Percentiles rank a stretch among this genome's conserved stretches.
phyloP scores from a whole-genome alignment of 2,113 vertebrate genomes.

The Microcebus ravelobensis region DNA sequence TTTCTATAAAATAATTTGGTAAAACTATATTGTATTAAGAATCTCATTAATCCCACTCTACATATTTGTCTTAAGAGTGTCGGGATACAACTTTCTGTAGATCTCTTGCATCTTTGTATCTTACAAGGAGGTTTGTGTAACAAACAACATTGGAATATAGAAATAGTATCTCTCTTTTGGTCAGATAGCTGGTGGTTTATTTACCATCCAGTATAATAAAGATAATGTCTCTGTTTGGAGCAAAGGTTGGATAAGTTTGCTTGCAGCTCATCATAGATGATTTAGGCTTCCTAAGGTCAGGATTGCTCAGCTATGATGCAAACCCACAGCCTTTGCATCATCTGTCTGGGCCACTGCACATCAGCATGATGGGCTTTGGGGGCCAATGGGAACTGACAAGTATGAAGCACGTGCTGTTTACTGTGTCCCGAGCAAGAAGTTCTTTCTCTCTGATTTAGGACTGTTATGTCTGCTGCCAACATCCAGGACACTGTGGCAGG shows the following conservation, averaged over 20 bases:
- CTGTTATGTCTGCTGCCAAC: not conserved
- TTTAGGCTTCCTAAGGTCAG: not conserved
- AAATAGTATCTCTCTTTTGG: not conserved
- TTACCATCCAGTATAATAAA: not conserved
- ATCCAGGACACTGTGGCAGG: not conserved
- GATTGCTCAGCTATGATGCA: not conserved
- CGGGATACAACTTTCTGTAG: not conserved
- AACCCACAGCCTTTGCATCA: not conserved
- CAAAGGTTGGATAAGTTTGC: not conserved
- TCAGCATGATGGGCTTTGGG: not conserved
- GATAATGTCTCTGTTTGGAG: not conserved
- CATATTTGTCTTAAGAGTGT: not conserved
- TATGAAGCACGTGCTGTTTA: not conserved
- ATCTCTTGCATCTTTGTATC: not conserved
- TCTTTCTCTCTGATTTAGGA: not conserved
- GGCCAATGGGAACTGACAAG: not conserved
- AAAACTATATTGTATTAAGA: not conserved
- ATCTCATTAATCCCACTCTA: not conserved
- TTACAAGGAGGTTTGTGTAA: not conserved
- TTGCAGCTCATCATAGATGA: not conserved
- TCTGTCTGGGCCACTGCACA: not conserved
- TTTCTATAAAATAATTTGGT: constrained; percentile 39
- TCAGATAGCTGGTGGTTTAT: not conserved
- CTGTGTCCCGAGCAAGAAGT: not conserved
- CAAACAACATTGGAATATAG: not conserved